Base-by-base conservation (phyloP, 2,888 invertebrate genomes). In the Timema podura region DNA sequence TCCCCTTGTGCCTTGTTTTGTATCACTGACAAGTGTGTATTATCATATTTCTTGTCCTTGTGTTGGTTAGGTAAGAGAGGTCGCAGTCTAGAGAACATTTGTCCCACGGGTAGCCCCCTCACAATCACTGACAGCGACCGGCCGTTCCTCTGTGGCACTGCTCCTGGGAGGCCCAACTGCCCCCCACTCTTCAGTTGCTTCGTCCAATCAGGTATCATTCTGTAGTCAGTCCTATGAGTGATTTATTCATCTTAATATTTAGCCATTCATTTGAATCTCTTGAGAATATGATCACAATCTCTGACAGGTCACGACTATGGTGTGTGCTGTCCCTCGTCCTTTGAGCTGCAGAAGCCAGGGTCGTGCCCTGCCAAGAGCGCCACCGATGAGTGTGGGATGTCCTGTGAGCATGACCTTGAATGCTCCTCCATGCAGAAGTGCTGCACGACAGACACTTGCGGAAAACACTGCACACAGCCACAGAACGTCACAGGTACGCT, bases 341-440 rank as follows among this genome's bases (percentile, higher is more conserved):
- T 91, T 71, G 88, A 88, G 76, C 86, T 92, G 67, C 86, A 91
- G 76, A 91, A 93, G 79, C 88, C 92, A 0, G 93, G 93, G 1
- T 85, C 87, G 3, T 94, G 94, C 78, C 93, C 93, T 0, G 82
- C 81, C 0, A 81, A 82, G 46, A 79, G 83, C 0, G 80, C 82
- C 15, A 77, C 80, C 0, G 82, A 84, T 68, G 78, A 81, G 71
- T 91, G 92, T 75, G 89, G 90, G 68, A 54, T 67, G 73, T 65
- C 75, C 71, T 93, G 93, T 77, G 85, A 86, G 13, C 91, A 91
- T 77, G 94, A 94, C 77, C 81, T 93, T 64, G 92, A 94, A 79
- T 94, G 94, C 76, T 89, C 90, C 0, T 90, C 89, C 0, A 88
- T 91, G 81, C 89, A 91, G 77, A 94, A 93, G 79, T 94, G 94